Conservation (phyloP, 2,113 vertebrate genomes). For the Lamprologus speciosus region DNA sequence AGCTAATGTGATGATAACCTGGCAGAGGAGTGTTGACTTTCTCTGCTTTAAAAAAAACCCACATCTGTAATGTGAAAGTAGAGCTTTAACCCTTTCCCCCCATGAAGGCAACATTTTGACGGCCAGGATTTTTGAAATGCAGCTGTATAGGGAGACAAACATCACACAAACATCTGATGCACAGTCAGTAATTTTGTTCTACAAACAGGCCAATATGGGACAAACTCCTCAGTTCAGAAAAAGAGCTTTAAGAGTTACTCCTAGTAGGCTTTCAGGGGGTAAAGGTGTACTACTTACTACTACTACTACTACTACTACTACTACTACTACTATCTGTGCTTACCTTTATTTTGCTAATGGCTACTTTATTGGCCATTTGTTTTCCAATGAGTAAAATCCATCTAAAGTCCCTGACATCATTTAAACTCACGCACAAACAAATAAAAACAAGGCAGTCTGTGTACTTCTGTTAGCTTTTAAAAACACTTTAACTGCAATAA, state of each 20-base stretch:
- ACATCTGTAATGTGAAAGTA: not conserved
- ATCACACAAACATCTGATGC: not conserved
- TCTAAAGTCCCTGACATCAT: not conserved
- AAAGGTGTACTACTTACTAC: not conserved
- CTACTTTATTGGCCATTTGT: fast-evolving
- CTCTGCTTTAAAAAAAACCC: fast-evolving
- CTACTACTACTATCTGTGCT: not conserved
- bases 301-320: not conserved
- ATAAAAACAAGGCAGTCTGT: not conserved
- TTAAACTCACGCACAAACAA: fast-evolving
- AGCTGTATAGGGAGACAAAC: fast-evolving
- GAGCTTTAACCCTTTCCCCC: not conserved
- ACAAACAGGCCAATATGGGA: not conserved
- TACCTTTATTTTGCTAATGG: fast-evolving
- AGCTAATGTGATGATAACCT: not conserved
- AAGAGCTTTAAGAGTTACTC: not conserved
- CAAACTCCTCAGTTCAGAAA: not conserved
- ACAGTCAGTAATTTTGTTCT: not conserved
- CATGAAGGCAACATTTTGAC: not conserved
- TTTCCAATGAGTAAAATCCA: not conserved
- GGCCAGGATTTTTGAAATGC: not conserved
- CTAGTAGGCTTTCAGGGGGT: fast-evolving
- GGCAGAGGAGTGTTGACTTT: not conserved
- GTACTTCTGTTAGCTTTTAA: not conserved
- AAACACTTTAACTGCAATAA: not conserved